A percentile compares a stretch with the other conserved stretches of the same genome.
These are phyloP conservation scores for Rhinophrynus dorsalis DNA, from an alignment of 2,797 vertebrate species.

Conservation along the genomic window DNA sequence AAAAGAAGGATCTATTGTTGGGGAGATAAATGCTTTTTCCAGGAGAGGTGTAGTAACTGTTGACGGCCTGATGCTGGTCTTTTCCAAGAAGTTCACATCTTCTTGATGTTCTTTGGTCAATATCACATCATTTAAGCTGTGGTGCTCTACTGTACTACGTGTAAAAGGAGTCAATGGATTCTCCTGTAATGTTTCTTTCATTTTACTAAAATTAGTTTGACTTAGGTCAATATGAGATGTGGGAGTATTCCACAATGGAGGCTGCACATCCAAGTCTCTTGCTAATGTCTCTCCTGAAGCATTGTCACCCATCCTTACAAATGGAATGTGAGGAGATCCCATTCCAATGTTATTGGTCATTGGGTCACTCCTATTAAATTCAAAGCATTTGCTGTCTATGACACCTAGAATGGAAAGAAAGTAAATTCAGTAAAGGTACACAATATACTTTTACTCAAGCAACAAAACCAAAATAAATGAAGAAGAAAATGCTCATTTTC, in stretches of 20 bases:
- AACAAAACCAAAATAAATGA: no score
- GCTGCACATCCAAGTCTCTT: constrained; percentile 1
- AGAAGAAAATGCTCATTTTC: no score
- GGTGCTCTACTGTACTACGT: constrained; percentile 40
- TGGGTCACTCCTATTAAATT: constrained; percentile 64
- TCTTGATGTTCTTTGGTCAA: constrained; percentile 26
- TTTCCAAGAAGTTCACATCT: neutral
- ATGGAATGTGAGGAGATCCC: constrained; percentile 52
- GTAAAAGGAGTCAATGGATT: constrained; percentile 44
- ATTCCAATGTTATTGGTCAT: constrained; percentile 56
- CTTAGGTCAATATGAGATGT: constrained; percentile 51
- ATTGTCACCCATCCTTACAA: constrained; percentile 52
- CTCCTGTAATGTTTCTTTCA: constrained; percentile 42
- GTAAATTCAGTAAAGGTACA: no score
- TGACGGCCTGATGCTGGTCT: constrained; percentile 17
- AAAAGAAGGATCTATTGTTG: constrained; percentile 34
- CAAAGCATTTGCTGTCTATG: constrained; percentile 68
- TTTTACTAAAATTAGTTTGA: constrained; percentile 55
- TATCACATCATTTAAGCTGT: constrained; percentile 26
- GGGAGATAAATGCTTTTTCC: constrained; percentile 43
- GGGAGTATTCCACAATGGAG: constrained; percentile 51
- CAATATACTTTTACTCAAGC: no score
- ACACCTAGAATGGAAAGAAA: constrained; percentile 64
- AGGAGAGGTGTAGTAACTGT: constrained; percentile 21
- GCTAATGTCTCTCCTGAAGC: constrained; percentile 36